These are phyloP conservation scores for Stegostoma tigrinum DNA, from an alignment of 2,113 vertebrate genomes.

Conservation along the genomic window DNA sequence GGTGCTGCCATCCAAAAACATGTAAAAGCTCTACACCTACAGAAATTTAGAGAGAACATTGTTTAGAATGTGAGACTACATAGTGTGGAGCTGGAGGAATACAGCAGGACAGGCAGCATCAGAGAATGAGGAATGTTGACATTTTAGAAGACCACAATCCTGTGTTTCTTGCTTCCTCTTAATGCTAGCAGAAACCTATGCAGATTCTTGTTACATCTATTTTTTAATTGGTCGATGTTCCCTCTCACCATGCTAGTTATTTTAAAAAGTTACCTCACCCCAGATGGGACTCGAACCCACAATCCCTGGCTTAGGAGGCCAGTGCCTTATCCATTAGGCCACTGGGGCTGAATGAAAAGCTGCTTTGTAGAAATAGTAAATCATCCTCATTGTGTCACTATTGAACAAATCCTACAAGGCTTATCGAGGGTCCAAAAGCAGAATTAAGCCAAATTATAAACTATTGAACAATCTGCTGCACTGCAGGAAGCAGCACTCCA, in stretches of 20 bases:
- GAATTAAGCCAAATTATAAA: too few species aligned
- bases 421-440: not conserved
- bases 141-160: too few species aligned
- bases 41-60: too few species aligned
- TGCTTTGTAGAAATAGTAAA: not conserved
- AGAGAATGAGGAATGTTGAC: too few species aligned
- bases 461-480: too few species aligned
- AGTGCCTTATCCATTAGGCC: slow-evolving; percentile 34
- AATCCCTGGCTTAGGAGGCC: slow-evolving; percentile 34
- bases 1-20: too few species aligned
- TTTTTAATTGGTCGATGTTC: not conserved
- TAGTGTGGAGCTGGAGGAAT: too few species aligned
- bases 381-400: not conserved
- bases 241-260: not conserved
- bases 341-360: not conserved
- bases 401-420: not conserved
- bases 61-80: too few species aligned
- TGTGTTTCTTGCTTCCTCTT: too few species aligned
- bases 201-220: not conserved
- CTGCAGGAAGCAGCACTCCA: too few species aligned
- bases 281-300: slow-evolving; percentile 34
- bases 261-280: not conserved
- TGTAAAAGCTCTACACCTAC: too few species aligned
- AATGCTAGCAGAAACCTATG: not conserved
- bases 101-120: too few species aligned